Base-by-base conservation (phyloP, 2,113 vertebrate genomes). In the Bostrychus sinensis region DNA sequence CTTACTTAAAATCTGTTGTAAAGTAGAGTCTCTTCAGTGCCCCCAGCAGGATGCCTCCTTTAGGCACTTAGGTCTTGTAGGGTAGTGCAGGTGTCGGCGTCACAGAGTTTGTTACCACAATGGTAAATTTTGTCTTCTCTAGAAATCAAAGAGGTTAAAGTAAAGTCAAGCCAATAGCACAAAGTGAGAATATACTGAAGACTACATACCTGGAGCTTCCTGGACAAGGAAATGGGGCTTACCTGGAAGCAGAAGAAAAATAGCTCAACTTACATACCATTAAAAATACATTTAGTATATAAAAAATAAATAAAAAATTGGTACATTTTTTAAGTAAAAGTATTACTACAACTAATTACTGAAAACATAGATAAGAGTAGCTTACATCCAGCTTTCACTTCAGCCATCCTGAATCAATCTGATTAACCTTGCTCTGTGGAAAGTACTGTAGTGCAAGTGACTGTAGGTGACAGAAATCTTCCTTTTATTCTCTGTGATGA, bases 21-120 rank as follows among this genome's bases (percentile, higher is more conserved):
- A 25, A 48, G 5, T 25, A 5, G 20, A 48, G 45, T 14, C 45
- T 48, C 45, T 48, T 48, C 6, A 48, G 45, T 20, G 22, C 45
- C 45, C 45, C 45, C 45, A 25, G 22, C 11, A 48, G 45, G 45
- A 48, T 48, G 45, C 45, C 45, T 48, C 22, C 25, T 11, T 14
- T 23, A 4, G 22, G 10, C 45, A 48, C 45, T 23, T 23, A 48
- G 0, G 45, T 48, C 10, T 48, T 2, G 7, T 48, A 48, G 45
- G 1, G 12, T 25, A 23, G 12, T 0, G 1, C 45, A 2, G 45
- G 45, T 12, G 25, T 48, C 12, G 22, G 22, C 11, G 23, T 5
- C 22, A 48, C 45, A 48, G 45, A 25, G 45, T 48, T 48, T 0
- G 25, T 48, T 20, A 48, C 45, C 45, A 2, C 2, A 12, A 48